Conservation (phyloP, 2,797 vertebrate species). For the Manis pentadactyla region DNA sequence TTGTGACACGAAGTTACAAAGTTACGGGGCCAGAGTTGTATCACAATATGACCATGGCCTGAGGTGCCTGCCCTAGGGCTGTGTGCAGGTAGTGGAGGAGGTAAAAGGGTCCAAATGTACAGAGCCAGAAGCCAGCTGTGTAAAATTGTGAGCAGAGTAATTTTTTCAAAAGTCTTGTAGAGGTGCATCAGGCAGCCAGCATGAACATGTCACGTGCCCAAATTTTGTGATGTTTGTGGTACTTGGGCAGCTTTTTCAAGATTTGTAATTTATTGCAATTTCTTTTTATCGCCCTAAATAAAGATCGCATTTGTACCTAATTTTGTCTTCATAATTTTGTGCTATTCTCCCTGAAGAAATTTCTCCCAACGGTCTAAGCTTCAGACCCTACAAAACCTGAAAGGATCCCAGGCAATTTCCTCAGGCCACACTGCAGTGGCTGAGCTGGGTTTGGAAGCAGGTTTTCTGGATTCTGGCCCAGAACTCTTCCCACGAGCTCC, state of each 20-base stretch:
- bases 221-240: neutral
- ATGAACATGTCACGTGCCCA: neutral
- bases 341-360: neutral
- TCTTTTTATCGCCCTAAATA: neutral
- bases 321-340: neutral
- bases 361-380: neutral
- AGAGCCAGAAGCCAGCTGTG: neutral
- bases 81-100: too few relatives aligned
- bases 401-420: neutral
- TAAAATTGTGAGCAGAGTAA: neutral
- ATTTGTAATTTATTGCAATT: neutral
- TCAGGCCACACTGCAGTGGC: accelerated
- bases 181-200: neutral
- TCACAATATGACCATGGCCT: neutral
- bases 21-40: neutral
- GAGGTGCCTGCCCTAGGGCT: neutral
- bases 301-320: neutral
- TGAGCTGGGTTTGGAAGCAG: neutral
- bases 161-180: neutral
- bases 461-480: neutral
- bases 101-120: neutral
- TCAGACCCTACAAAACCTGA: neutral
- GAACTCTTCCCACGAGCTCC: neutral
- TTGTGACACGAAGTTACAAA: neutral
- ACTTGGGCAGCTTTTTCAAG: neutral